These are phyloP conservation scores for Polydrusus pterygomalis DNA, from an alignment of 2,888 invertebrate species.

Conservation along the genomic window DNA sequence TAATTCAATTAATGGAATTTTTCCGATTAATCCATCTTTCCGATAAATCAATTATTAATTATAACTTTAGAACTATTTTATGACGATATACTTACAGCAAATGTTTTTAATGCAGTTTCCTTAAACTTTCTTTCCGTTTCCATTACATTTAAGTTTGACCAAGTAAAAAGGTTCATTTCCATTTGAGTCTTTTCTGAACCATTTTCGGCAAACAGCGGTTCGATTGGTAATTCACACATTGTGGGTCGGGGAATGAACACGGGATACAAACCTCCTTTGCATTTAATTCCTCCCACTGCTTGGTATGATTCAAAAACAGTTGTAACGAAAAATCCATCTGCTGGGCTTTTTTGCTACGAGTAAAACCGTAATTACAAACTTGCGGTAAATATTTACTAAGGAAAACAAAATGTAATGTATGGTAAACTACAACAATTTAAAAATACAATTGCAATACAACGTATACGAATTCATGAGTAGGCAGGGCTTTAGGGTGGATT, in stretches of 20 bases:
- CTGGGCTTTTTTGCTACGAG: constrained; percentile 77
- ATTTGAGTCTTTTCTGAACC: constrained; percentile 86
- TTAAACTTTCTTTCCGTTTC: constrained; percentile 81
- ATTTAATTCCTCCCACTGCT: constrained; percentile 87
- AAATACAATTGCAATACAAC: no score
- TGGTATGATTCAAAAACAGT: constrained; percentile 86
- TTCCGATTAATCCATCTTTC: no score
- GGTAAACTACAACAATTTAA: no score
- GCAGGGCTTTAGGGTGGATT: no score
- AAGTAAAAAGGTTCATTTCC: constrained; percentile 84
- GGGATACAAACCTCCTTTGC: constrained; percentile 92
- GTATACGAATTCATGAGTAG: no score
- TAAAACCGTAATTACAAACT: constrained; percentile 15
- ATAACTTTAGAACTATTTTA: no score
- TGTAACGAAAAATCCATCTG: constrained; percentile 85
- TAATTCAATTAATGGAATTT: no score
- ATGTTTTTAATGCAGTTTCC: constrained; percentile 90
- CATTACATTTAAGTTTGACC: constrained; percentile 77
- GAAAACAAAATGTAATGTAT: no score
- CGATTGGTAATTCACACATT: constrained; percentile 83
- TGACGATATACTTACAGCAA: constrained; percentile 80
- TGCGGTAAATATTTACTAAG: not conserved
- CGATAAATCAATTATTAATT: no score
- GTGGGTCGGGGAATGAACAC: constrained; percentile 90
- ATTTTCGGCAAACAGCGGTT: constrained; percentile 71